Evolutionary conservation across 2,888 invertebrate genomes (phyloP).

Genomic region (Tachina lurida): DNA sequence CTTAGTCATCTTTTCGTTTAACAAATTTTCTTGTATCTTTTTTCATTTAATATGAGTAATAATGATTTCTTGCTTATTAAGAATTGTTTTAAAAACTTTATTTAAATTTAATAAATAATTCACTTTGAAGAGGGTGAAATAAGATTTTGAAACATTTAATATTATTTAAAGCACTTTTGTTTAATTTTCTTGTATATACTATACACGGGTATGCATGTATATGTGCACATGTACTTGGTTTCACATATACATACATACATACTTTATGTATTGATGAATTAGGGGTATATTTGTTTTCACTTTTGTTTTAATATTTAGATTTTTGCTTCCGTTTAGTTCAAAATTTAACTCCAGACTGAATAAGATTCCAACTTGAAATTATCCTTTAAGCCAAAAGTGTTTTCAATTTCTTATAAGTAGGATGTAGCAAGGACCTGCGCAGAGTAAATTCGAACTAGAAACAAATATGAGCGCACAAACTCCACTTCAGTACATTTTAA

Average conservation of each 20-base stretch:
- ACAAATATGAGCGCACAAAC: slow-evolving; percentile 33
- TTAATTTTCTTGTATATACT: slow-evolving; percentile 38
- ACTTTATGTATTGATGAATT: slow-evolving; percentile 7
- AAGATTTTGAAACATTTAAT: slow-evolving; percentile 72
- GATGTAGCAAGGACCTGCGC: slow-evolving; percentile 81
- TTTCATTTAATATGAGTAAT: slow-evolving; percentile 35
- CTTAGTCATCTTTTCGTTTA: slow-evolving; percentile 78
- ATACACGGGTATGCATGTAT: background rate
- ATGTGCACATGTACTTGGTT: background rate
- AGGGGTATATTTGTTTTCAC: slow-evolving; percentile 63
- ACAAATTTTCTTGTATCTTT: slow-evolving; percentile 58
- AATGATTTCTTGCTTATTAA: slow-evolving; percentile 41
- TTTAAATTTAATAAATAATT: slow-evolving; percentile 34
- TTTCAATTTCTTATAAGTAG: slow-evolving; percentile 75
- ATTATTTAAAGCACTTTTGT: slow-evolving; percentile 68
- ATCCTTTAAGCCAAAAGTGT: slow-evolving; percentile 75
- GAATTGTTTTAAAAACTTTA: slow-evolving; percentile 59
- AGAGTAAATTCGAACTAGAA: slow-evolving; percentile 77
- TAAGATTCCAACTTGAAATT: slow-evolving; percentile 76
- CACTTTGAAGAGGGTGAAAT: slow-evolving; percentile 75
- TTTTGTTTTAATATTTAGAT: slow-evolving; percentile 66
- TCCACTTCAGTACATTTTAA: slow-evolving; percentile 6
- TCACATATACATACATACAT: slow-evolving; percentile 2
- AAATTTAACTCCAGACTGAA: slow-evolving; percentile 82
- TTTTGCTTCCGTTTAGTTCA: slow-evolving; percentile 81